Conservation (phyloP, 1,140 invertebrate species). For the Drosophila cardini region DNA sequence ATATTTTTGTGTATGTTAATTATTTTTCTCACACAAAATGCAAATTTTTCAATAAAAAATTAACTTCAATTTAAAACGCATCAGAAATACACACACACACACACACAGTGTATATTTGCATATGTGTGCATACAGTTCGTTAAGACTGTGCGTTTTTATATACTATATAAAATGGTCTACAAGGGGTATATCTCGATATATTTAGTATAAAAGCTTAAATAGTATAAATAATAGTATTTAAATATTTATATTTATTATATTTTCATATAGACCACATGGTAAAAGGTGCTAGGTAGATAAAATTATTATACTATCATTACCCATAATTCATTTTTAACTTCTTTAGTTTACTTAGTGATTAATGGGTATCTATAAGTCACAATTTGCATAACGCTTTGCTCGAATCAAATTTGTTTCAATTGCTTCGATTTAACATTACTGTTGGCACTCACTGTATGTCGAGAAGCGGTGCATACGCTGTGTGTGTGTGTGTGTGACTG, state of each 20-base stretch:
- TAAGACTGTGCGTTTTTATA: conserved; percentile 14
- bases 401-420: conserved; percentile 37
- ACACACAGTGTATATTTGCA: conserved; percentile 10
- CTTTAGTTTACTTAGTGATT: background rate
- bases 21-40: conserved; percentile 47
- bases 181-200: background rate
- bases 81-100: conserved; percentile 45
- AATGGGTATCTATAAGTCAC: conserved; percentile 27
- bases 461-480: conserved; percentile 18
- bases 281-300: too few relatives aligned
- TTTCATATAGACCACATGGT: too few relatives aligned
- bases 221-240: background rate
- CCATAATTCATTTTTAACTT: background rate
- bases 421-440: conserved; percentile 45
- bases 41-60: conserved; percentile 53
- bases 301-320: too few relatives aligned
- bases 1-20: conserved; percentile 23
- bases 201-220: background rate
- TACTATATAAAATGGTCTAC: background rate
- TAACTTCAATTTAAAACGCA: conserved; percentile 80
- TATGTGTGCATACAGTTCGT: background rate
- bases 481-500: conserved; percentile 14
- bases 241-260: background rate
- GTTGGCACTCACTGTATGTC: conserved; percentile 50
- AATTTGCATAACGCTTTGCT: background rate